Evolutionary conservation across 2,888 invertebrate species (phyloP), one percentile per base, ranked within the genome.

Genomic region (Drosophila macrothrix): DNA sequence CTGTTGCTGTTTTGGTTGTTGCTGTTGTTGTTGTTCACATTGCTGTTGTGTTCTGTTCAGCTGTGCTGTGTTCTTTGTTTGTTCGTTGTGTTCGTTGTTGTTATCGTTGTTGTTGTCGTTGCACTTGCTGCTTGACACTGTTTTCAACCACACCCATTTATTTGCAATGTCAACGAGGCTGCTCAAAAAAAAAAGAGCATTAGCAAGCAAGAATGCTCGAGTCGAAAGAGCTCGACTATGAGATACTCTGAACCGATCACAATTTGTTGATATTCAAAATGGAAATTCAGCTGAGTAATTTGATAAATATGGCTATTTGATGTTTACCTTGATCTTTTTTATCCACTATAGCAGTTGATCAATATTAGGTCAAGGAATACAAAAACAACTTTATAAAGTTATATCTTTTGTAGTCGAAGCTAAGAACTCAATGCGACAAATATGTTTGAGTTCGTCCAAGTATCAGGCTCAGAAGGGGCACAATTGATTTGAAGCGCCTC

Each of bases 41-140:
- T 52, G 54, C 33, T 46, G 66, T 59, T 76, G 76, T 35, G 54
- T 54, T 58, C 46, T 63, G 49, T 55, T 35, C 29, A 46, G 49
- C 53, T 61, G 43, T 52, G 43, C 33, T 41, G 39, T 31, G 22
- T 41, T 46, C 46, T 25, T 39, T 28, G 69, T 31, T 54, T 49
- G 33, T 37, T 61, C 55, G 55, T 55, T 22, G 62, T 63, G 59
- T 54, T 12, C 58, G 67, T 67, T 80, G 84, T 29, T 22, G 60
- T 62, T 73, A 53, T 19, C 62, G 69, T 67, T 87, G 86, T 29
- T 22, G 63, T 62, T 73, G 56, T 7, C 62, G 66, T 67, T 87
- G 87, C 79, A 78, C 78, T 77, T 83, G 90, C 87, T 73, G 84
- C 88, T 80, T 90, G 90, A 89, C 90, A 87, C 88, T 89, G 80